Evolutionary conservation across 2,797 vertebrate species (phyloP).

Genomic region (Epinephelus awoara): DNA sequence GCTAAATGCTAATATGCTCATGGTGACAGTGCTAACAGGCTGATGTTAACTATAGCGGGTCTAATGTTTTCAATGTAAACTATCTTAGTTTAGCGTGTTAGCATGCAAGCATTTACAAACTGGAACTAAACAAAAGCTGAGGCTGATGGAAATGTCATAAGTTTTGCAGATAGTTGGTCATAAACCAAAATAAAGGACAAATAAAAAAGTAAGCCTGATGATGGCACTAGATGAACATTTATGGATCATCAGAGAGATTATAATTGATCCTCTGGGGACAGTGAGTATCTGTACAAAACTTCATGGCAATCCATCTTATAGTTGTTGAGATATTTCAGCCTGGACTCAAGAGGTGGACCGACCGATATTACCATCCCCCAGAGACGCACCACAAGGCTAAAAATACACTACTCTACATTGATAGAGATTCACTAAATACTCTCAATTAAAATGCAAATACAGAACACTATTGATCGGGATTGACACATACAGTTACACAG

Average conservation of each 20-base stretch:
- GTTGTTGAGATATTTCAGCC: conserved; percentile 1
- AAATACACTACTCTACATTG: conserved; percentile 12
- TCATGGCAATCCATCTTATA: neutral
- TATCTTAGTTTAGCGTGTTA: neutral
- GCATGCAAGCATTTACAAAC: neutral
- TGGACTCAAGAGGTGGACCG: neutral
- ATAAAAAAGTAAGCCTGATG: neutral
- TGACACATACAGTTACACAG: neutral
- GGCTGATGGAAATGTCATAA: neutral
- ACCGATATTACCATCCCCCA: neutral
- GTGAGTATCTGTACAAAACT: neutral
- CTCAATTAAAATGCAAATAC: conserved; percentile 3
- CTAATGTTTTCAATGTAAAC: neutral
- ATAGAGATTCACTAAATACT: neutral
- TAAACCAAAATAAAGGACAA: neutral
- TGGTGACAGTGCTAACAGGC: neutral
- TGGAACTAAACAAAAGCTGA: neutral
- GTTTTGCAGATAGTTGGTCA: neutral
- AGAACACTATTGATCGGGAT: neutral
- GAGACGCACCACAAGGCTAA: neutral
- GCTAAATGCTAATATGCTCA: neutral
- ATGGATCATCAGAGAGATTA: neutral
- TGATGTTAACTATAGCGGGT: neutral
- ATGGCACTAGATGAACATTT: neutral
- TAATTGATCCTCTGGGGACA: neutral